Base-by-base conservation (phyloP, 1,140 invertebrate genomes). In the Lepidurus apus region DNA sequence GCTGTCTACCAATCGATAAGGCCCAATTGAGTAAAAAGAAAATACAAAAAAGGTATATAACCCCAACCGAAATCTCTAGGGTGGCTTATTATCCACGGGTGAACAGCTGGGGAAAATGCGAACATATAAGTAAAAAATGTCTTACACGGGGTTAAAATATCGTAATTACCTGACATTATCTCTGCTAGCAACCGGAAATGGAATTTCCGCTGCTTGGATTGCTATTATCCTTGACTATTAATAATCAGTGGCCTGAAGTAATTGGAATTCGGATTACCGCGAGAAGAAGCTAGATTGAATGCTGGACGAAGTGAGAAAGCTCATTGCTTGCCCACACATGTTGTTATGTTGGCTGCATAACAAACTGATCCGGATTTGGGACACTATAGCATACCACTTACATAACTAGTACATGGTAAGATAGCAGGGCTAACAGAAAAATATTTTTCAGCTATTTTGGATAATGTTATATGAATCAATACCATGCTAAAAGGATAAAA, bases 11-110 rank as follows among this genome's bases (percentile, higher is more conserved):
- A 65, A 65, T 65, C 53, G 53, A 65, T 65, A 65, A 13, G 53
- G 53, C 53, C 53, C 53, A 65, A 65, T 65, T 21, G n/a, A 65
- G 53, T 7, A 65, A 65, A 65, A 65, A 65, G 7, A 65, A 47
- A 47, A 47, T 11, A 17, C 10, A 17, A 21, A 65, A 65, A 65
- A 21, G 21, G 53, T 13, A 65, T 13, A 65, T 65, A 13, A 65
- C 17, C 53, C 21, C 53, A 65, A 21, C 53, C 21, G 53, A 21
- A 65, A 65, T 65, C 53, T 65, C 53, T 65, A 65, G 53, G 53
- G 53, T n/a, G 53, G 53, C 17, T 65, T 65, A 65, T 65, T 65
- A 65, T 65, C 53, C 53, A 65, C 53, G 53, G 53, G 2, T 21
- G 53, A 65, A 65, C 53, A 65, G 53, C 53, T 65, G 53, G 53